Percentiles rank a stretch among this genome's conserved stretches.
These are phyloP conservation scores for Polydesmus complanatus DNA, from an alignment of 2,888 invertebrate species.

Conservation along the genomic window DNA sequence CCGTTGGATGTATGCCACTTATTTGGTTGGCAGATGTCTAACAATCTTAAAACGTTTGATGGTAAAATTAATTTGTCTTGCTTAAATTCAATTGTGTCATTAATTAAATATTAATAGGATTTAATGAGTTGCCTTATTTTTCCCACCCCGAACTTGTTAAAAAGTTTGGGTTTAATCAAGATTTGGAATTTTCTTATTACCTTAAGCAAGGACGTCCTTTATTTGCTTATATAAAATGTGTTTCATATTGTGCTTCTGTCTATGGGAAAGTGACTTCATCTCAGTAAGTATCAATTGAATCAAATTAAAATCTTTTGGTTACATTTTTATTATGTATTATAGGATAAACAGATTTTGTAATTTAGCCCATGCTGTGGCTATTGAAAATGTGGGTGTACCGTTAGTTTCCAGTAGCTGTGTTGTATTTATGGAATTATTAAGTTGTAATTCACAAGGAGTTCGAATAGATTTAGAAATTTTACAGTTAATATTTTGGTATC, in stretches of 20 bases:
- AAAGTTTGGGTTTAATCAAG: slow-evolving; percentile 1
- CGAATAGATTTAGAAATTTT: slow-evolving; percentile 6
- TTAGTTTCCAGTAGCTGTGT: slow-evolving; percentile 3
- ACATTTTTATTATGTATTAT: not conserved
- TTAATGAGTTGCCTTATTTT: slow-evolving; percentile 12
- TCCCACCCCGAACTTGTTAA: slow-evolving; percentile 12
- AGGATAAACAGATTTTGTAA: slow-evolving; percentile 4
- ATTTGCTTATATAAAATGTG: slow-evolving; percentile 13
- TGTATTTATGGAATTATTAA: slow-evolving; percentile 12
- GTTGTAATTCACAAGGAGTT: slow-evolving; percentile 4
- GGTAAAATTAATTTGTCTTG: not conserved
- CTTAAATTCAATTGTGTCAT: not conserved
- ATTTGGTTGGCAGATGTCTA: slow-evolving; percentile 11
- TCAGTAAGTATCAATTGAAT: not conserved
- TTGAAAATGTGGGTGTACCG: not conserved
- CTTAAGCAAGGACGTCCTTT: slow-evolving; percentile 11
- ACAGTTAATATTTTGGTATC: not conserved
- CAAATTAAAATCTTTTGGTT: not conserved
- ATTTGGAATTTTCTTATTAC: slow-evolving; percentile 11
- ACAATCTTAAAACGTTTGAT: slow-evolving; percentile 2
- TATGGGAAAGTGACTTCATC: not conserved
- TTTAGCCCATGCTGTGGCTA: slow-evolving; percentile 1
- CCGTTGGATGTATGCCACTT: slow-evolving; percentile 3
- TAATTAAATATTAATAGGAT: not conserved
- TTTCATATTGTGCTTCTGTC: not conserved